Base-by-base conservation (phyloP, 2,797 vertebrate species). In the Acridotheres tristis region DNA sequence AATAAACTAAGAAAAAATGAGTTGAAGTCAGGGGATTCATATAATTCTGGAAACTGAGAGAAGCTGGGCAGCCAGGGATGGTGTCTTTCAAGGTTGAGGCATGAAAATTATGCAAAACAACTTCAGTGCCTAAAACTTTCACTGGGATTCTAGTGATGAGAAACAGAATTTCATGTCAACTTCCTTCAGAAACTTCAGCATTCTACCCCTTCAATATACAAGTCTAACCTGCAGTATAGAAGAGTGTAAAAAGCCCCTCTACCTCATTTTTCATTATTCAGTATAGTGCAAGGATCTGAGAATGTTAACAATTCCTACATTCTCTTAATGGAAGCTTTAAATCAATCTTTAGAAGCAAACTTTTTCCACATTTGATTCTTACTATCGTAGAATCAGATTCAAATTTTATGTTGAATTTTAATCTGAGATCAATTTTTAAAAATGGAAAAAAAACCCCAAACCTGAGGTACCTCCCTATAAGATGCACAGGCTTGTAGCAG, bases 391-490 rank as follows among this genome's bases (percentile, higher is more conserved):
- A 48, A 48, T 59, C n/a, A 67, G 53, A 53, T 45, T 63, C n/a
- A 25, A 62, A 71, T 63, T 63, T 77, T 67, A 22, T 15, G 34
- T 27, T 73, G 17, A 63, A 82, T 84, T 93, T 90, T 71, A 74
- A 77, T 27, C 25, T 26, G 23, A 84, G 42, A 69, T 36, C 8
- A 42, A 59, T 48, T 77, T 65, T 26, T 22, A 8, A 26, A 57
- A 66, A 54, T 2, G 2, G 2, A 21, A 55, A 47, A 47, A n/a
- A 50, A 61, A 5, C 0, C 17, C 5, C 25, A 25, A 47, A 1
- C 0, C 5, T 4, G 11, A 48, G 47, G n/a, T 42, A 26, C 9
- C 16, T 58, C 13, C 20, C 47, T 80, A 19, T 13, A 58, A 75
- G 30, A 68, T 42, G 17, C 19, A 78, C 6, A 12, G 53, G 51